phyloP scores from a whole-genome alignment of 2,113 vertebrate genomes.

The Cavia porcellus region DNA sequence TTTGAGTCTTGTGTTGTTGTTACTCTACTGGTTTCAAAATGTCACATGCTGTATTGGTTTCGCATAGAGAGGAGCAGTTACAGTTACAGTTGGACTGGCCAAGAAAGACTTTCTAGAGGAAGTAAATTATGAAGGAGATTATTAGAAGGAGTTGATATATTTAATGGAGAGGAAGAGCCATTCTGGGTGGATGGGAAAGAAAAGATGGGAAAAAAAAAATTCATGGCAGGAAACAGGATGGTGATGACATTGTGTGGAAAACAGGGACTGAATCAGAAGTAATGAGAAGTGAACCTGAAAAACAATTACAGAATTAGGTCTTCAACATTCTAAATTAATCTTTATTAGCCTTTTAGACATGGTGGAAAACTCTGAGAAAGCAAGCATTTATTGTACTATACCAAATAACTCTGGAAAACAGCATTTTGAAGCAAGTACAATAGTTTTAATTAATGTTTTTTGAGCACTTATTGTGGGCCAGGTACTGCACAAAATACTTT shows the following conservation, averaged over 20 bases:
- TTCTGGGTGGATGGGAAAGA: not conserved
- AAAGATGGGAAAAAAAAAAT: not conserved
- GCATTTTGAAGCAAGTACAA: not conserved
- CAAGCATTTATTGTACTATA: constrained; percentile 6
- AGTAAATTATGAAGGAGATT: not conserved
- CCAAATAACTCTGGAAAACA: not conserved
- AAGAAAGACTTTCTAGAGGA: not conserved
- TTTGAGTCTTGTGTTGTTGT: not conserved
- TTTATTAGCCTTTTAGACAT: not conserved
- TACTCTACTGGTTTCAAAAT: constrained; percentile 28
- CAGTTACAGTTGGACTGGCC: not conserved
- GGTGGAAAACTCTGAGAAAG: constrained; percentile 8
- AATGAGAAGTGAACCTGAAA: not conserved
- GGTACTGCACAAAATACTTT: not conserved
- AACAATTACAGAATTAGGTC: not conserved
- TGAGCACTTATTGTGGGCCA: constrained; percentile 22
- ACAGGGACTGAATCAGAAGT: not conserved
- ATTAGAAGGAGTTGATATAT: not conserved
- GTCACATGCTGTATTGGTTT: not conserved
- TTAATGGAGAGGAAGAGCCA: not conserved
- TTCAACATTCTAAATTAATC: not conserved
- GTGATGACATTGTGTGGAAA: not conserved
- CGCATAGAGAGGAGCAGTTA: not conserved
- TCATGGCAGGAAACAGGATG: not conserved
- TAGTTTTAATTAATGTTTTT: constrained; percentile 28